phyloP scores from a whole-genome alignment of 2,797 vertebrate genomes.

The Hydrocynus forskahlii region DNA sequence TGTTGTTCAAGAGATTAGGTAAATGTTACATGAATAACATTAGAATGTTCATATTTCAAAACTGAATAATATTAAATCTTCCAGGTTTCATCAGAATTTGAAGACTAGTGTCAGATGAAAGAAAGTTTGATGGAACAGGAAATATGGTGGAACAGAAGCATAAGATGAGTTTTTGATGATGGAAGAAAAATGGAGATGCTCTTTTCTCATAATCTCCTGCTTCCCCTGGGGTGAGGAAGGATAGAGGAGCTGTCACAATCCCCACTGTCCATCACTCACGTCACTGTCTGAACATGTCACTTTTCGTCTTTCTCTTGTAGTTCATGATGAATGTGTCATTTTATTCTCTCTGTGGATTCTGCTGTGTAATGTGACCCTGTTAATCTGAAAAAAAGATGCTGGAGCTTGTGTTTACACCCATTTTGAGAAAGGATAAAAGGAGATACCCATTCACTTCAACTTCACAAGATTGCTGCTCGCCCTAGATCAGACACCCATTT shows the following conservation, averaged over 20 bases:
- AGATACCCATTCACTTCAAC: not conserved
- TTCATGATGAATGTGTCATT: slow-evolving; percentile 33
- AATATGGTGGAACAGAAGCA: not conserved
- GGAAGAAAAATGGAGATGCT: not conserved
- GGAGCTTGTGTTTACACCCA: slow-evolving; percentile 2
- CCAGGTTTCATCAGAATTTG: not conserved
- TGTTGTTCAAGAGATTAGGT: not conserved
- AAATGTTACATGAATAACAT: not conserved
- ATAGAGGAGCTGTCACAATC: slow-evolving; percentile 9
- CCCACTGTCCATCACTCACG: slow-evolving; percentile 29
- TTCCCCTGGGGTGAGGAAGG: not conserved
- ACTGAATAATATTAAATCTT: not conserved
- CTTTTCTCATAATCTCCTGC: slow-evolving; percentile 34
- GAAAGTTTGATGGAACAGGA: not conserved
- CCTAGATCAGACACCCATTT: not conserved
- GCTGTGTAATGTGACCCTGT: slow-evolving; percentile 2
- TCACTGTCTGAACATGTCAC: slow-evolving; percentile 32
- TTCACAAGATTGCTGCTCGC: too few species aligned
- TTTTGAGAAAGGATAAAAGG: slow-evolving; percentile 1
- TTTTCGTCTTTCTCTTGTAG: slow-evolving; percentile 23
- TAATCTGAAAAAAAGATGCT: slow-evolving; percentile 18
- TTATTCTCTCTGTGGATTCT: slow-evolving; percentile 29
- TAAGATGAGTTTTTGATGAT: not conserved
- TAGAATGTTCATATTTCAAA: not conserved
- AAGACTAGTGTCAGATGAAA: not conserved